Evolutionary conservation across 30 jellyfish, hydroid and myxozoan species (phyloP).

Genomic region (Aurelia sp.): DNA sequence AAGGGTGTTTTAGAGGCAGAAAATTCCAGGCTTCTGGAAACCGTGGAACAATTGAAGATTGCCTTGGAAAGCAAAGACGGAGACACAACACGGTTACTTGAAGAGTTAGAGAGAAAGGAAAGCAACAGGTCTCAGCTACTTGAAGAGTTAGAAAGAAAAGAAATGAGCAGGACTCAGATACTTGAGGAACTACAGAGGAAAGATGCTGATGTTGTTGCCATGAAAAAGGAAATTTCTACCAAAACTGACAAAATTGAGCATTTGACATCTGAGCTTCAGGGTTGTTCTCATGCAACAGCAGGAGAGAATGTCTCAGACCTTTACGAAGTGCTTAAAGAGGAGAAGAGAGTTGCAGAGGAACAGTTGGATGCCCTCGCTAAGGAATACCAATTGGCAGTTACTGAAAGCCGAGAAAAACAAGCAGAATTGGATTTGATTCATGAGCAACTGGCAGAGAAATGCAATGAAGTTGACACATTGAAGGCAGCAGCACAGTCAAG

Average conservation of each 20-base stretch:
- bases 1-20: not conserved
- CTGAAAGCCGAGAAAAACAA: conserved; percentile 17
- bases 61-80: not conserved
- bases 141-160: conserved; percentile 12
- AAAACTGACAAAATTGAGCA: not conserved
- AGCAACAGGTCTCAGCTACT: not conserved
- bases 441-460: conserved; percentile 33
- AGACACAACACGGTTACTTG: not conserved
- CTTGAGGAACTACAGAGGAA: not conserved
- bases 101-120: not conserved
- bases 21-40: conserved; percentile 2
- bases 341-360: conserved; percentile 9
- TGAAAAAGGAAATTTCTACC: not conserved
- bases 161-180: not conserved
- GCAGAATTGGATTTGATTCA: conserved; percentile 33
- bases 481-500: not conserved
- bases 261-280: not conserved
- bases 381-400: not conserved
- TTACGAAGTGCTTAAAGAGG: not conserved
- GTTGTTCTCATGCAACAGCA: not conserved
- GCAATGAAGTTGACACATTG: conserved; percentile 19
- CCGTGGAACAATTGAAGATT: conserved; percentile 18
- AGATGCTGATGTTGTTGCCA: not conserved
- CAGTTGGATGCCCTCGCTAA: conserved; percentile 1
- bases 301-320: not conserved